Evolutionary conservation across 2,113 vertebrate genomes (phyloP).

Genomic region (Phyllostomus hastatus): DNA sequence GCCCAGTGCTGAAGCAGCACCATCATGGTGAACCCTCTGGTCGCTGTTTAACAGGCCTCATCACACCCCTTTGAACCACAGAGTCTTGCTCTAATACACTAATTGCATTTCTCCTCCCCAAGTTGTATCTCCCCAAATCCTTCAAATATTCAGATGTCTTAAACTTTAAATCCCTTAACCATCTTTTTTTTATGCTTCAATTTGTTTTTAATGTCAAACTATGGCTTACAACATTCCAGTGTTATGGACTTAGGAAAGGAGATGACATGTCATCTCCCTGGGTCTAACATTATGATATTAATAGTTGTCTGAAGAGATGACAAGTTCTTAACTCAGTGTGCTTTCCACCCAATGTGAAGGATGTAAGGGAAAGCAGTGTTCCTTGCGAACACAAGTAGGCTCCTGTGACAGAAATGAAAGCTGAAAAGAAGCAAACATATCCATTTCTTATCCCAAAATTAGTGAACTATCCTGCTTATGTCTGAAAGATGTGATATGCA

Average conservation of each 20-base stretch:
- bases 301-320: not conserved
- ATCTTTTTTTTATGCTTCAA: not conserved
- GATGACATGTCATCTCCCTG: not conserved
- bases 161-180: conserved; percentile 4
- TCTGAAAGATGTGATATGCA: not conserved
- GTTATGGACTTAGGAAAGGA: not conserved
- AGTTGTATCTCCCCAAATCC: not conserved
- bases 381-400: not conserved
- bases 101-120: not conserved
- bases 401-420: conserved; percentile 40
- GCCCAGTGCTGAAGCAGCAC: not conserved
- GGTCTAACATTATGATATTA: not conserved
- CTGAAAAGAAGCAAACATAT: not conserved
- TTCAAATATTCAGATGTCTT: conserved; percentile 12
- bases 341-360: not conserved
- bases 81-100: not conserved
- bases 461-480: not conserved
- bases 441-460: not conserved
- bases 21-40: not conserved
- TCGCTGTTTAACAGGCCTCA: not conserved
- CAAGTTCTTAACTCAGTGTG: not conserved
- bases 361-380: conserved; percentile 11
- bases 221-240: not conserved
- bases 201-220: conserved; percentile 43
- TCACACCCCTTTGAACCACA: not conserved